Percentiles rank a stretch among this genome's conserved stretches.
These are phyloP conservation scores for Porites australiensis DNA, from an alignment of 64 coral and sea anemone genomes.

Conservation along the genomic window DNA sequence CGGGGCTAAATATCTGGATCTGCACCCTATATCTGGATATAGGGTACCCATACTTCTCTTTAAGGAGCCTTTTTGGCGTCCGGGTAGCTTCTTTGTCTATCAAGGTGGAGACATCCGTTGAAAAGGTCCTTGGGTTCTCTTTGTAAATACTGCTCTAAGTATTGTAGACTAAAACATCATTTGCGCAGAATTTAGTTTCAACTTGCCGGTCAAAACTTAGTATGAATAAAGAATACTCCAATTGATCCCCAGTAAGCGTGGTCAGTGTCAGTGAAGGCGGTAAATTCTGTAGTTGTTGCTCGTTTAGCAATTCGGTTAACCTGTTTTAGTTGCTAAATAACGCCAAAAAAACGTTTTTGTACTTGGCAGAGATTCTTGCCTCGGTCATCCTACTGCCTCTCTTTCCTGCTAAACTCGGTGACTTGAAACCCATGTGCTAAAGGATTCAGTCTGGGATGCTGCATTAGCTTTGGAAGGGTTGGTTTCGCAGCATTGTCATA, in stretches of 20 bases:
- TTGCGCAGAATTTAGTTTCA: conserved; percentile 28
- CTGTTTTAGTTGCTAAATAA: conserved; percentile 1
- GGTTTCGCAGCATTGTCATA: no score
- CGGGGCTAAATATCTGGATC: conserved; percentile 37
- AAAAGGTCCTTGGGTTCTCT: conserved; percentile 70
- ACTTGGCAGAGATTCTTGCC: background rate
- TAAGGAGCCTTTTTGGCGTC: background rate
- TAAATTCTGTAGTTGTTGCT: conserved; percentile 56
- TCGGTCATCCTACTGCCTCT: background rate
- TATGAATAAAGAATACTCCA: conserved; percentile 47
- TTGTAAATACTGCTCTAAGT: conserved; percentile 63
- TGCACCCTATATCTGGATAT: no score
- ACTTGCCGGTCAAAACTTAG: conserved; percentile 44
- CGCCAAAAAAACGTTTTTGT: background rate
- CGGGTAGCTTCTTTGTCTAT: background rate
- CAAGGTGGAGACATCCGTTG: conserved; percentile 51
- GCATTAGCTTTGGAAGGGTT: no score
- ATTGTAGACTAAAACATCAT: conserved; percentile 33
- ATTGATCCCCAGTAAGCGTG: conserved; percentile 54
- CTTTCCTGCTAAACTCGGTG: background rate
- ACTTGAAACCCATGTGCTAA: no score
- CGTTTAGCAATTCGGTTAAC: conserved; percentile 28
- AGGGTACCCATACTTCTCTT: conserved; percentile 68
- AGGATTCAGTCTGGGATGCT: no score
- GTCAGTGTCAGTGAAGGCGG: conserved; percentile 25